These are phyloP conservation scores for Mechanitis messenoides DNA, from an alignment of 2,888 invertebrate species.

Conservation along the genomic window DNA sequence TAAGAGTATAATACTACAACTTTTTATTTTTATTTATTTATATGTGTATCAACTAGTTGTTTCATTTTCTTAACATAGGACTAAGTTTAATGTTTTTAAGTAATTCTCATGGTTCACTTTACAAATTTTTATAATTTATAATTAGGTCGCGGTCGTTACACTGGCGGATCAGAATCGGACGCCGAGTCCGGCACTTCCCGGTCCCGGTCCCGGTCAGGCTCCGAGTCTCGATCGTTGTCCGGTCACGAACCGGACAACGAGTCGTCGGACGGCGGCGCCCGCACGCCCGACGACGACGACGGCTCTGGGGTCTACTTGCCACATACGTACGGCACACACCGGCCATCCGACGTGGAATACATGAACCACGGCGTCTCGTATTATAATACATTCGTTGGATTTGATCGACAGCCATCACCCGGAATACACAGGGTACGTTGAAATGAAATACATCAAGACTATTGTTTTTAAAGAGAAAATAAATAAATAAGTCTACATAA, in stretches of 20 bases:
- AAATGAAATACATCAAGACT: too few species aligned
- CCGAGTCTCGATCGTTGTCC: conserved; percentile 83
- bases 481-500: too few species aligned
- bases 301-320: conserved; percentile 79
- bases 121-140: background rate
- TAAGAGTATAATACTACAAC: too few species aligned
- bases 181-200: conserved; percentile 82
- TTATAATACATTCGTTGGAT: conserved; percentile 78
- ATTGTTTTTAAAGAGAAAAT: too few species aligned
- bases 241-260: conserved; percentile 86
- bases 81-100: background rate
- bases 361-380: conserved; percentile 78
- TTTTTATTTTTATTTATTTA: too few species aligned
- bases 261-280: conserved; percentile 84
- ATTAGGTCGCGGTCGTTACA: conserved; percentile 81
- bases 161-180: conserved; percentile 72
- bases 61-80: background rate
- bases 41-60: background rate
- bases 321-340: conserved; percentile 73
- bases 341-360: conserved; percentile 61
- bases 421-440: conserved; percentile 67
- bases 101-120: background rate
- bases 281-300: conserved; percentile 82
- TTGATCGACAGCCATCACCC: conserved; percentile 67
- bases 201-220: conserved; percentile 64